Evolutionary conservation across 2,888 invertebrate genomes (phyloP).

Genomic region (Ornithoptera priamus): DNA sequence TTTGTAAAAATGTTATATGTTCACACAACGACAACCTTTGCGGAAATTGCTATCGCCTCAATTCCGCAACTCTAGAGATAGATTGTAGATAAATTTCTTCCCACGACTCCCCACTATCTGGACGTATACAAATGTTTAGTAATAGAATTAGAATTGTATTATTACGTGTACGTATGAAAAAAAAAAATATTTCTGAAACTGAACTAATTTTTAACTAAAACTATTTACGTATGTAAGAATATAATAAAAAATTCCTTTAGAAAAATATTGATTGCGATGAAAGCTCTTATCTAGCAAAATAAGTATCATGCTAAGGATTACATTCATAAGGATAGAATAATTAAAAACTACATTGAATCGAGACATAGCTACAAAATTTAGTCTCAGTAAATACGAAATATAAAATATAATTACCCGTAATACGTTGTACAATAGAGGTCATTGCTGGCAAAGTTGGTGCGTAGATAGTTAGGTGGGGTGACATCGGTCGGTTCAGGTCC

Average conservation of each 20-base stretch:
- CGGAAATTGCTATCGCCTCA: neutral
- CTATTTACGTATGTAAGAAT: too few species aligned
- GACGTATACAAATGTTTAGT: neutral
- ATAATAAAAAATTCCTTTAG: too few species aligned
- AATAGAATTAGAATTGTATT: too few species aligned
- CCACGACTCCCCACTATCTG: neutral
- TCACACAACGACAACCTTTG: neutral
- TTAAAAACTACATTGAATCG: neutral
- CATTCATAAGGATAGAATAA: too few species aligned
- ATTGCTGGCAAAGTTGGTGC: constrained; percentile 86
- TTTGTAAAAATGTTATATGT: neutral
- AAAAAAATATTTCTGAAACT: too few species aligned
- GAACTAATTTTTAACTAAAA: too few species aligned
- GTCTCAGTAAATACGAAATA: neutral
- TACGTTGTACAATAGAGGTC: constrained; percentile 90
- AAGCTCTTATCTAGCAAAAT: neutral
- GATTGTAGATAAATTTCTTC: neutral
- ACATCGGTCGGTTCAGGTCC: constrained; percentile 86
- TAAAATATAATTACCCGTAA: constrained; percentile 76
- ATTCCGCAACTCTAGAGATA: neutral
- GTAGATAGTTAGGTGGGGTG: constrained; percentile 91
- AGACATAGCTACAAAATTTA: neutral
- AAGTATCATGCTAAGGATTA: too few species aligned
- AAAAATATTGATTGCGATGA: neutral
- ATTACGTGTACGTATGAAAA: too few species aligned